Evolutionary conservation across 1,140 invertebrate genomes (phyloP), one percentile per base, ranked within the genome.

Genomic region (Drosophila pachea): DNA sequence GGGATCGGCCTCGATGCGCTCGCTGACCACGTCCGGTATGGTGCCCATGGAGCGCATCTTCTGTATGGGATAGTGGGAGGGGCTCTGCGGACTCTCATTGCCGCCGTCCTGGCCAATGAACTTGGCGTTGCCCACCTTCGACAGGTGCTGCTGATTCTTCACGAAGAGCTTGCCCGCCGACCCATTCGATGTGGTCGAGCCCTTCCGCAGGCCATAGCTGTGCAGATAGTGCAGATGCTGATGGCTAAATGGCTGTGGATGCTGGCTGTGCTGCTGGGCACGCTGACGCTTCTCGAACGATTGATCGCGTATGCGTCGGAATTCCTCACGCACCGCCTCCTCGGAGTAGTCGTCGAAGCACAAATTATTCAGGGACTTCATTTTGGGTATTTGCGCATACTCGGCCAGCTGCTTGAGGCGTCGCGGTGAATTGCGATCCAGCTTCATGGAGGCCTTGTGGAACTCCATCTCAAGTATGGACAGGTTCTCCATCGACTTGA

Each of bases 21-120:
- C 88, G 38, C 70, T 84, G 0, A 88, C 68, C 4, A 87, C 65
- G 63, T 89, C 88, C 4, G 88, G 78, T 77, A 89, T 89, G 31
- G 89, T 89, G 59, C 88, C 88, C 81, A 89, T 84, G 6, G 89
- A 89, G 7, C 87, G 77, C 73, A 89, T 89, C 49, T 89, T 89
- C 43, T 87, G 87, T 43, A 89, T 88, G 33, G 89, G 88, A 78
- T 89, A 83, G 14, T 83, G 77, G 4, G 40, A n/a, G 0, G 55
- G 36, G 1, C 52, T 33, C 9, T 74, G 69, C 2, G 84, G 74
- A 56, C 72, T 83, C 6, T 89, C 86, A 14, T 9, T 45, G 22
- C 60, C 74, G 35, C 72, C 60, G 35, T 89, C 88, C 45, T 76
- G 84, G 2, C 87, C 88, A 42, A 89, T 87, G 52, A 89, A 89